phyloP scores from a whole-genome alignment of 2,888 invertebrate species.

The Thyatira batis region DNA sequence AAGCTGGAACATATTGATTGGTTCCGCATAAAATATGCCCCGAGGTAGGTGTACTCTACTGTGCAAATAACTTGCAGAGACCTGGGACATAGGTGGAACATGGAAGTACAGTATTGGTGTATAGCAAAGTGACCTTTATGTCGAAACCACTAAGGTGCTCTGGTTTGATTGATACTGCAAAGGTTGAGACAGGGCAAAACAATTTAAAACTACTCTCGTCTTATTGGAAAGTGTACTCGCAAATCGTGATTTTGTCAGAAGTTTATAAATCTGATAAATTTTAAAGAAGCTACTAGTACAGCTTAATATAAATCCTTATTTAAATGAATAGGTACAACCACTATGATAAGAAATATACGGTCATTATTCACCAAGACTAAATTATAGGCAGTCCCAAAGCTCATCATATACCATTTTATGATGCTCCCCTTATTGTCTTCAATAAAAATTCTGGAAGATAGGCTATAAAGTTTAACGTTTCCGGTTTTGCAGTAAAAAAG shows the following conservation, averaged over 20 bases:
- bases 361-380: slow-evolving; percentile 32
- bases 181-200: too few species aligned
- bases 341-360: slow-evolving; percentile 31
- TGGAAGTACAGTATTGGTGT: not conserved
- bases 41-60: slow-evolving; percentile 22
- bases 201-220: too few species aligned
- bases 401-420: slow-evolving; percentile 64
- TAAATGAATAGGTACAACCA: not conserved
- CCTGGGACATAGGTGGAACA: not conserved
- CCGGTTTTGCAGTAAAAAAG: slow-evolving; percentile 48
- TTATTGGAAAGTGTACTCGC: too few species aligned
- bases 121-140: not conserved
- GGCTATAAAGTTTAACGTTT: slow-evolving; percentile 64
- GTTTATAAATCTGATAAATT: too few species aligned
- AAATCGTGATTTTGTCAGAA: too few species aligned
- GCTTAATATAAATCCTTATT: too few species aligned
- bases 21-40: slow-evolving; percentile 60
- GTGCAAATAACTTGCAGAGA: slow-evolving; percentile 41
- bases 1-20: slow-evolving; percentile 60
- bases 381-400: slow-evolving; percentile 36
- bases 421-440: slow-evolving; percentile 70
- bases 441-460: slow-evolving; percentile 72
- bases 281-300: too few species aligned
- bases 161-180: not conserved
- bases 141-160: not conserved